phyloP scores from a whole-genome alignment of 2,888 invertebrate genomes.

The Watsonalla cultraria region DNA sequence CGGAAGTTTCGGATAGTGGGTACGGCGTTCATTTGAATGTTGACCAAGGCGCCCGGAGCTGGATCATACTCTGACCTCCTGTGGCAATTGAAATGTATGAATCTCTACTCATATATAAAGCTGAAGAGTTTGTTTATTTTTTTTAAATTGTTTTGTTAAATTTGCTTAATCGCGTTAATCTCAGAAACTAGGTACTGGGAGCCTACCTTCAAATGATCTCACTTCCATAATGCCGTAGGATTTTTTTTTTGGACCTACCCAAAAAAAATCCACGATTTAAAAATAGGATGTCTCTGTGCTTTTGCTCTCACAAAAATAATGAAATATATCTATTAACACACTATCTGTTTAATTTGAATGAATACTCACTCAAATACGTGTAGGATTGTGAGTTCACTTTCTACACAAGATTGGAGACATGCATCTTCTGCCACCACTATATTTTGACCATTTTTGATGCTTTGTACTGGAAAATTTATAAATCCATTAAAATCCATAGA shows the following conservation, averaged over 20 bases:
- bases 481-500: background rate
- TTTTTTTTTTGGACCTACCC: too few species aligned
- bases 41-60: conserved; percentile 34
- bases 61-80: conserved; percentile 23
- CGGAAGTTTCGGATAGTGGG: conserved; percentile 81
- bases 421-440: conserved; percentile 33
- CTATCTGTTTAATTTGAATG: too few species aligned
- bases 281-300: too few species aligned
- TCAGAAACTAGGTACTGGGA: background rate
- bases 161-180: too few species aligned
- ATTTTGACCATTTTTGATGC: conserved; percentile 57
- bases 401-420: conserved; percentile 79
- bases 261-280: too few species aligned
- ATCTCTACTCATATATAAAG: too few species aligned
- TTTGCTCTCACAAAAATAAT: too few species aligned
- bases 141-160: too few species aligned
- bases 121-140: too few species aligned
- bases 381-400: conserved; percentile 65
- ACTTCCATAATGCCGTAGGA: too few species aligned
- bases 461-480: conserved; percentile 42
- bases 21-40: conserved; percentile 55
- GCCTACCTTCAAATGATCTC: background rate
- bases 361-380: conserved; percentile 35
- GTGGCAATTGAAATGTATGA: conserved; percentile 3
- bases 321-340: too few species aligned